Base-by-base conservation (phyloP, 2,888 invertebrate species). In the Phoenoteleia sp. region DNA sequence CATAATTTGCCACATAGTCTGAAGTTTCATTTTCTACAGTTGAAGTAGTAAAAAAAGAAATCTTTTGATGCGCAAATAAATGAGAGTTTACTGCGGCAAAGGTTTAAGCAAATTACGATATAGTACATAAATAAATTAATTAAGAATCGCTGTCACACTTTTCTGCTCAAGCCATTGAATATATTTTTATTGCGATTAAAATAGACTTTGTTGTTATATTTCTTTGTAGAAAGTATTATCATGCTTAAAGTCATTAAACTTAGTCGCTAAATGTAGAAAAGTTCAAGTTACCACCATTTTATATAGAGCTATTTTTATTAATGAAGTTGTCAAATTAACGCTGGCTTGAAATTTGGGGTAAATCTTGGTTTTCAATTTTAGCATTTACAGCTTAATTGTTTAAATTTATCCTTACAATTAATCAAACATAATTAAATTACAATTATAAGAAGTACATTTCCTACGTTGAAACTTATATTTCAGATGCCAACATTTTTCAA, bases 221-320 rank as follows among this genome's bases (percentile, higher is more conserved):
- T 66, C 21, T 27, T 39, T 33, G 49, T 66, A 64, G 36, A 64
- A 27, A 36, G 47, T 64, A 47, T 23, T 23, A 6, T 25, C 29
- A 47, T 15, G 45, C 64, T 64, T 64, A 45, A 64, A 64, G 64
- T 64, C 45, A 64, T 45, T 47, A 47, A 42, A 64, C 25, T 47
- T 64, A 64, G 64, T 64, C 21, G 64, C 64, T 64, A 27, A 47
- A 19, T 29, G 47, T 47, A 64, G 47, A 27, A 15, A 23, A 17
- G 27, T 64, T 19, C 6, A 23, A 60, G 7, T 23, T 60, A 23
- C 33, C 11, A 33, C 11, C 11, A 11, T 33, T n/a, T 33, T 33
- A 33, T 9, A 9, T 33, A 33, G 11, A 33, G 5, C 33, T 33
- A 33, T 33, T 45, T 45, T 45, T 45, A 45, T 45, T 45, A 45